phyloP scores from a whole-genome alignment of 1,140 invertebrate species.

The Magallana ariakensis region DNA sequence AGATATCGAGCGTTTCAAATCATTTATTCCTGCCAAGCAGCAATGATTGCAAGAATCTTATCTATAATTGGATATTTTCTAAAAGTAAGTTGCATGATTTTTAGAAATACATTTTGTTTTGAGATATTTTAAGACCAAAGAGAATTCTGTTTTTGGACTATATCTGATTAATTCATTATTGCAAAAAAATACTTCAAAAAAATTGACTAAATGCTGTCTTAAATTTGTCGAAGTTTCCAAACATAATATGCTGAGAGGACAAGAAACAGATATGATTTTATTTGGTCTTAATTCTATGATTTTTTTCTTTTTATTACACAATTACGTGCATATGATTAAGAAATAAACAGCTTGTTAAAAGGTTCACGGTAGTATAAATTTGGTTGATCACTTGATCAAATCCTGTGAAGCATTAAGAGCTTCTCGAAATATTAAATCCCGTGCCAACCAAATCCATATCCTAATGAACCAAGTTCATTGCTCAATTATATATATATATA shows the following conservation, averaged over 20 bases:
- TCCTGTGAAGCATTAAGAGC: too few species aligned
- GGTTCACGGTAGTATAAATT: too few species aligned
- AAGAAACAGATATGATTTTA: not conserved
- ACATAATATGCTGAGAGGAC: too few species aligned
- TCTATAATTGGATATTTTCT: not conserved
- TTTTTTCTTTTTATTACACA: not conserved
- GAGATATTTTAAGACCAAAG: not conserved
- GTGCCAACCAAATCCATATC: too few species aligned
- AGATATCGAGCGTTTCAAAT: constrained; percentile 4
- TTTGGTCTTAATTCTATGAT: not conserved
- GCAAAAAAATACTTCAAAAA: not conserved
- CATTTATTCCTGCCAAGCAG: constrained; percentile 41
- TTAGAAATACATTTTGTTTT: not conserved
- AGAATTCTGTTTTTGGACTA: not conserved
- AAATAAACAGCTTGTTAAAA: too few species aligned
- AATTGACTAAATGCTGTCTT: not conserved
- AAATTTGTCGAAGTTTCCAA: not conserved
- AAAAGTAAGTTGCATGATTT: not conserved
- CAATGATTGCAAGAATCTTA: constrained; percentile 40
- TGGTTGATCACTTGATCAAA: too few species aligned
- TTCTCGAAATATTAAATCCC: too few species aligned
- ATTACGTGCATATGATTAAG: not conserved
- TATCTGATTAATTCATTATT: not conserved
- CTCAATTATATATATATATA: too few species aligned
- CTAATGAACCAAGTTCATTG: too few species aligned